A percentile compares a stretch with the other conserved stretches of the same genome.
These are phyloP conservation scores for Actinia tenebrosa DNA, from an alignment of 64 coral and sea anemone genomes.

Conservation along the genomic window DNA sequence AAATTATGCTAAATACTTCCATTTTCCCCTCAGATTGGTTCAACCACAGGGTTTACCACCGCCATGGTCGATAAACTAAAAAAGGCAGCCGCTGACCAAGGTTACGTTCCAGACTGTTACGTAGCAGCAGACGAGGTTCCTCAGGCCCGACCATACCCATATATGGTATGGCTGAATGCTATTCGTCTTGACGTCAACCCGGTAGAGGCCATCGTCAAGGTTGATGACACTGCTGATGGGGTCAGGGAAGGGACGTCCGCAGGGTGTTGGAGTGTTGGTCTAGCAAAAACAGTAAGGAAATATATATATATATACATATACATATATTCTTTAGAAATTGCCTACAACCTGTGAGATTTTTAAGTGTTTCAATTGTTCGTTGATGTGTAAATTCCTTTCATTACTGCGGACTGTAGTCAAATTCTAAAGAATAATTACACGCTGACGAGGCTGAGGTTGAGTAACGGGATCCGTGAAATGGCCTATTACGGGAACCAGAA, in stretches of 20 bases:
- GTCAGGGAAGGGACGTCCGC: slow-evolving; percentile 91
- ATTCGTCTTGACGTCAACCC: slow-evolving; percentile 91
- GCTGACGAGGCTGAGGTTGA: too few relatives aligned
- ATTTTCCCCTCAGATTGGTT: slow-evolving; percentile 66
- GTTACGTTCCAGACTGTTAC: slow-evolving; percentile 88
- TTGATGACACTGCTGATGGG: slow-evolving; percentile 95
- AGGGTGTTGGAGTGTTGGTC: slow-evolving; percentile 94
- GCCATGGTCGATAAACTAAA: slow-evolving; percentile 80
- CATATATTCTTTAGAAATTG: too few relatives aligned
- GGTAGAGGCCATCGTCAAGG: slow-evolving; percentile 87
- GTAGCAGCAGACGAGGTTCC: slow-evolving; percentile 97
- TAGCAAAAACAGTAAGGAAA: slow-evolving; percentile 90
- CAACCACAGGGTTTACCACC: slow-evolving; percentile 88
- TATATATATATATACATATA: too few relatives aligned
- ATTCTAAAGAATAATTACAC: too few relatives aligned
- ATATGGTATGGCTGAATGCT: slow-evolving; percentile 99
- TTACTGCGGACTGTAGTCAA: too few relatives aligned
- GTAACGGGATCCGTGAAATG: too few relatives aligned
- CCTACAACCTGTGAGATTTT: too few relatives aligned
- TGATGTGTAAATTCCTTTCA: too few relatives aligned
- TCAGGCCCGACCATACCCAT: slow-evolving; percentile 89
- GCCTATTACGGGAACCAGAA: too few relatives aligned
- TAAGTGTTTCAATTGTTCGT: too few relatives aligned
- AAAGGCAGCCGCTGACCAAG: slow-evolving; percentile 57
- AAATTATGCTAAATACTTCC: not conserved